These are phyloP conservation scores for Spilogale gracilis DNA, from an alignment of 2,113 vertebrate species.

Conservation along the genomic window DNA sequence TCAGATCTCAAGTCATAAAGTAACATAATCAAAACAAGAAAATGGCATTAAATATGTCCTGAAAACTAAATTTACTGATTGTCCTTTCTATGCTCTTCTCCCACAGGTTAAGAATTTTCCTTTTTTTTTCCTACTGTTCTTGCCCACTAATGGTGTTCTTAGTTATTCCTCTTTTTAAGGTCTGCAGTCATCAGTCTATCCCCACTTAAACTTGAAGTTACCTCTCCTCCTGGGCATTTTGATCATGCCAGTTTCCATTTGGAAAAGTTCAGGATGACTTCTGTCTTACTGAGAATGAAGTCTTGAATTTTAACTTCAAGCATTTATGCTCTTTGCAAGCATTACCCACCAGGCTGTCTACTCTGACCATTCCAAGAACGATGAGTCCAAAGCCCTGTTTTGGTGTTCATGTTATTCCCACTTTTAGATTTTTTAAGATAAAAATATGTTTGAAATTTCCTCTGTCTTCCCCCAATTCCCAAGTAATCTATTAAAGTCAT, in stretches of 20 bases:
- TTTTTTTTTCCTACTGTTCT: background rate
- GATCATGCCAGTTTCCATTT: background rate
- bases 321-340: background rate
- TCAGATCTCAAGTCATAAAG: background rate
- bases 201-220: background rate
- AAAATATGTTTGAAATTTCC: slow-evolving; percentile 21
- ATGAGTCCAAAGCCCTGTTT: slow-evolving; percentile 26
- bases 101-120: background rate
- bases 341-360: background rate
- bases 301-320: background rate
- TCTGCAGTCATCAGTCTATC: background rate
- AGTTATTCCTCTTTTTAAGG: background rate
- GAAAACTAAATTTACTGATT: background rate
- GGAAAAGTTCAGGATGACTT: background rate
- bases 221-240: background rate
- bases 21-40: background rate
- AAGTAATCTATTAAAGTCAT: background rate
- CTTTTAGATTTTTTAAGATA: background rate
- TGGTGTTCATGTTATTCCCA: background rate
- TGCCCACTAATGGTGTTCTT: background rate
- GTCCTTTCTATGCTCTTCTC: background rate
- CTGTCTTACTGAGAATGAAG: background rate
- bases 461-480: background rate
- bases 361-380: background rate
- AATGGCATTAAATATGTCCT: background rate